Evolutionary conservation across 2,113 vertebrate genomes (phyloP), one percentile per base, ranked within the genome.

Genomic region (Lophius piscatorius): DNA sequence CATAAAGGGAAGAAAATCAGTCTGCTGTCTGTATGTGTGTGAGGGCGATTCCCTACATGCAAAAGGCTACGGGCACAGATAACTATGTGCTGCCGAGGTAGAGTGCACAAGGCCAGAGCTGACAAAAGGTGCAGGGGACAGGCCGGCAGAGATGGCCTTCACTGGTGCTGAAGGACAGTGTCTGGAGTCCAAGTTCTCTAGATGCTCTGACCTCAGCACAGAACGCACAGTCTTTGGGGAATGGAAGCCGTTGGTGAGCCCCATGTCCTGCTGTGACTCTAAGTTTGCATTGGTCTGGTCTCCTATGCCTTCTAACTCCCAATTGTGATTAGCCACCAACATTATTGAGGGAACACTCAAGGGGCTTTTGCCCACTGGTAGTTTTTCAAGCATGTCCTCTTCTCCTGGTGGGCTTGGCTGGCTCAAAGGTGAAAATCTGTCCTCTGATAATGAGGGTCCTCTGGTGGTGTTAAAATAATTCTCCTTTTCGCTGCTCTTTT

Each of bases 181-280:
- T 83, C 76, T 89, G 14, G 90, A 90, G 57, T 91, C 91, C 72
- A 87, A 63, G 0, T 91, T 92, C 71, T 87, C 89, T 73, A 88
- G 56, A 0, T 62, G 84, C 79, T 87, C 81, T 6, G 80, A 66
- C 66, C 63, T 78, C 62, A 70, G 46, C 51, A 65, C 63, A 9
- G 65, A 34, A 22, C 42, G 52, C 54, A 76, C 59, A 5, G 50
- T 63, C 61, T 81, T 80, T 4, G 87, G 85, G 42, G 88, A 88
- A 77, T 93, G 92, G 84, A 93, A 94, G 63, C 93, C 94, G n/a
- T 94, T 94, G 68, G 90, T 90, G 11, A 94, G 88, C 63, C 86
- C 88, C 28, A 0, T 58, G 69, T 45, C 73, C 38, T 70, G 67
- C 42, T 71, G 42, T 0, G 80, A 62, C 52, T 74, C 87, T 24